phyloP scores from a whole-genome alignment of 2,113 vertebrate genomes.

The Caretta caretta region DNA sequence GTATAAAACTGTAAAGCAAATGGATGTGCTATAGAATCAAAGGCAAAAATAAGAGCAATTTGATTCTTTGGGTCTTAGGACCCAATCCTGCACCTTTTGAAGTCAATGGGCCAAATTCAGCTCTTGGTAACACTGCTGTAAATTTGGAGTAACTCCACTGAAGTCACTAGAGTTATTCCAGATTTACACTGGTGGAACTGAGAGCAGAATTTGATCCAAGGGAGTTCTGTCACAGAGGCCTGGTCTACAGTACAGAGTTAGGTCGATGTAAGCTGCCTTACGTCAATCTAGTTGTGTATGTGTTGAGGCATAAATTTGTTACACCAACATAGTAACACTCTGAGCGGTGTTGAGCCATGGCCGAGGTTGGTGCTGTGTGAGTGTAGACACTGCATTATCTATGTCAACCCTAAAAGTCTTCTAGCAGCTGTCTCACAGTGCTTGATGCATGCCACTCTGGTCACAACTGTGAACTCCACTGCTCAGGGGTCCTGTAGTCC shows the following conservation, averaged over 20 bases:
- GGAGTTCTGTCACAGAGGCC: background rate
- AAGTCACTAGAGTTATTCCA: background rate
- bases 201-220: background rate
- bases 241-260: background rate
- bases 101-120: background rate
- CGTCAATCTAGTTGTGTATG: background rate
- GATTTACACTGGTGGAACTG: background rate
- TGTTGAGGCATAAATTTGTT: background rate
- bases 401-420: background rate
- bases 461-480: background rate
- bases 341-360: too few relatives aligned
- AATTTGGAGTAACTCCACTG: background rate
- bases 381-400: background rate
- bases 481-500: too few relatives aligned
- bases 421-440: background rate
- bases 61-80: background rate
- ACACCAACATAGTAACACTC: too few relatives aligned
- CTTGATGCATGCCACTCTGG: background rate
- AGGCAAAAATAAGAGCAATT: background rate
- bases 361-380: too few relatives aligned
- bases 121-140: background rate
- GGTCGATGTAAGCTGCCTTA: background rate
- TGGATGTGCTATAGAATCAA: background rate
- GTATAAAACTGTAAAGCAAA: background rate
- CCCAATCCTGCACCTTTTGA: background rate